Percentiles rank a stretch among this genome's conserved stretches.
Evolutionary conservation across 2,888 invertebrate genomes (phyloP).

Genomic region (Phaonia tiefii): DNA sequence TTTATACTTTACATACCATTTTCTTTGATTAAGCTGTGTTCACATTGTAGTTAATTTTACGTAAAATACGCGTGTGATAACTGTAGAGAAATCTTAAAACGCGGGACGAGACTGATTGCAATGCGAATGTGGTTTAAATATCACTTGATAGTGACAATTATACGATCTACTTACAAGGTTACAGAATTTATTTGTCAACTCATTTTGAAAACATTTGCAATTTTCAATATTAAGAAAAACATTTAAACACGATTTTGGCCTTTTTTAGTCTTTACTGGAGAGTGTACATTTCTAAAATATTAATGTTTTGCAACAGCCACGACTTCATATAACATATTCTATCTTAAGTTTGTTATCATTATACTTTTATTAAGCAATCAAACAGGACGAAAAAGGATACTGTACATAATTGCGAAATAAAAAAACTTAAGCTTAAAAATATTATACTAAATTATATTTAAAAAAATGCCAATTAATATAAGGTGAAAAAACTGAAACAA

Average conservation of each 20-base stretch:
- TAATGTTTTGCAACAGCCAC: slow-evolving; percentile 70
- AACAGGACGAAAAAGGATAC: slow-evolving; percentile 2
- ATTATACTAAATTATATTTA: slow-evolving; percentile 13
- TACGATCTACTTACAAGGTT: neutral
- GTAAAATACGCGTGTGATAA: no score
- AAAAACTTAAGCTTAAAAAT: slow-evolving; percentile 28
- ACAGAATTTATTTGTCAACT: neutral
- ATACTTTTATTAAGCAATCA: slow-evolving; percentile 6
- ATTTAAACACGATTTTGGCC: no score
- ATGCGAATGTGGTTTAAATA: no score
- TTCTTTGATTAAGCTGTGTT: slow-evolving; percentile 67
- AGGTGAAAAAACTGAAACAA: slow-evolving; percentile 18
- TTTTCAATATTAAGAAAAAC: slow-evolving; percentile 64
- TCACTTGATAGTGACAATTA: neutral
- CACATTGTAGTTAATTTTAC: no score
- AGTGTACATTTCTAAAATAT: slow-evolving; percentile 40
- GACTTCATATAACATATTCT: slow-evolving; percentile 79
- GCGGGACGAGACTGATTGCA: no score
- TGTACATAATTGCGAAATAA: slow-evolving; percentile 1
- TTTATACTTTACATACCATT: neutral
- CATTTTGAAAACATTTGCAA: slow-evolving; percentile 74
- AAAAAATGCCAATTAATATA: slow-evolving; percentile 30
- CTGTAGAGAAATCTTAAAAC: no score
- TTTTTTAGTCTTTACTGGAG: slow-evolving; percentile 18
- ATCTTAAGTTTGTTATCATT: neutral